Conservation (phyloP, 2,888 invertebrate species). For the Alsophila aescularia region DNA sequence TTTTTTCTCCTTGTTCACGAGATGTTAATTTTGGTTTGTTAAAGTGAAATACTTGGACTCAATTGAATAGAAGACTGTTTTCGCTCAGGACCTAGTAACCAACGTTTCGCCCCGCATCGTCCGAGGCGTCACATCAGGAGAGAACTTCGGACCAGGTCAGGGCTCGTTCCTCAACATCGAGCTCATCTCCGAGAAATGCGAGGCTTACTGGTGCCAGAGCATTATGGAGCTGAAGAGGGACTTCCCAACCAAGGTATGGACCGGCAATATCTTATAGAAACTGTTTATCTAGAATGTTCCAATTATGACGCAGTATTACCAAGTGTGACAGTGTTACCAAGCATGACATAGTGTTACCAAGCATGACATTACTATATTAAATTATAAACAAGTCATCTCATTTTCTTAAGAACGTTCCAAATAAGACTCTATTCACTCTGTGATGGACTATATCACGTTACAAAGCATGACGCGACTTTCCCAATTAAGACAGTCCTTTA, state of each 20-base stretch:
- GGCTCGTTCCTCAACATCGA: constrained; percentile 99
- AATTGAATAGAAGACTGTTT: not conserved
- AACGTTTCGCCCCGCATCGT: constrained; percentile 99
- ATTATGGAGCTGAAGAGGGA: constrained; percentile 95
- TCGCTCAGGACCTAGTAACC: constrained; percentile 93
- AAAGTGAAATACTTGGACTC: too few species aligned
- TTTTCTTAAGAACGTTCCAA: too few species aligned
- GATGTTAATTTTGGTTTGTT: too few species aligned
- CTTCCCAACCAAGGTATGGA: constrained; percentile 91
- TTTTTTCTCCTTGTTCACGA: too few species aligned
- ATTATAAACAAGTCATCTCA: not conserved
- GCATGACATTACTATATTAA: not conserved
- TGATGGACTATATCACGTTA: too few species aligned
- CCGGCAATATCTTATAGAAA: too few species aligned
- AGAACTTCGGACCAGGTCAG: constrained; percentile 97
- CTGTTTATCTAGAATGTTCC: not conserved
- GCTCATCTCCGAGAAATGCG: constrained; percentile 98
- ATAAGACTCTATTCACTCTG: too few species aligned
- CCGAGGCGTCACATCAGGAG: constrained; percentile 95
- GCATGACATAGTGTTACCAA: not conserved
- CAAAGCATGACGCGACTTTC: too few species aligned
- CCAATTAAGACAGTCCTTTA: too few species aligned
- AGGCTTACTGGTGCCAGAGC: constrained; percentile 96
- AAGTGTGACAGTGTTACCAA: not conserved
- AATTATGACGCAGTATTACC: not conserved